These are phyloP conservation scores for Tetragonisca angustula DNA, from an alignment of 2,888 invertebrate genomes.

Conservation along the genomic window DNA sequence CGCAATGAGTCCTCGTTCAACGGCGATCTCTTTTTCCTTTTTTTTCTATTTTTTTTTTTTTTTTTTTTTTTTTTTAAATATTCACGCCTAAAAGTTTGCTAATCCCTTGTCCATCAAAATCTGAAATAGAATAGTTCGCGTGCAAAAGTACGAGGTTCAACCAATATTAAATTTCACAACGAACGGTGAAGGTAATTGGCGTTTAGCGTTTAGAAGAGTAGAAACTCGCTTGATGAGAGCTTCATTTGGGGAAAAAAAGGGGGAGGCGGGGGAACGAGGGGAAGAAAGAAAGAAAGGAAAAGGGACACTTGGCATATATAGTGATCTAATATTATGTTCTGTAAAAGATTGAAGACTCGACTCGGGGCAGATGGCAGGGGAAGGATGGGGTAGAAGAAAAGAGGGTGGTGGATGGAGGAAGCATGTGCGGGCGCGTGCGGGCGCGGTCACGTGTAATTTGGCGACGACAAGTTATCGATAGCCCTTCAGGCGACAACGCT, in stretches of 20 bases:
- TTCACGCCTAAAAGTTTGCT: conserved; percentile 18
- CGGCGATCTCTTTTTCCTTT: not conserved
- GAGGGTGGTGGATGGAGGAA: conserved; percentile 31
- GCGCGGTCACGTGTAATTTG: conserved; percentile 73
- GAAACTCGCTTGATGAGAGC: not conserved
- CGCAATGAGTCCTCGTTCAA: conserved; percentile 37
- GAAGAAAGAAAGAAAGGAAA: not conserved
- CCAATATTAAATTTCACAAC: not conserved
- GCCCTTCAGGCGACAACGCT: conserved; percentile 78
- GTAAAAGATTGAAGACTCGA: conserved; percentile 3
- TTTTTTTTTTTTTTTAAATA: not conserved
- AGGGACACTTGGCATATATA: not conserved
- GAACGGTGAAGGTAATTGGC: too few relatives aligned
- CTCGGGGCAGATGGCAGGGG: not conserved
- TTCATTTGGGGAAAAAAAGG: too few relatives aligned
- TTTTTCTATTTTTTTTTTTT: conserved; percentile 9
- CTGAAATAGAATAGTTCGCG: not conserved
- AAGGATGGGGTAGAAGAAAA: not conserved
- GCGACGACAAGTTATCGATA: conserved; percentile 81
- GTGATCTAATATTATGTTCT: not conserved
- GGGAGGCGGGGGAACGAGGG: too few relatives aligned
- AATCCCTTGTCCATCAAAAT: conserved; percentile 11
- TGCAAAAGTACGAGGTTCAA: not conserved
- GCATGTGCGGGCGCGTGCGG: conserved; percentile 51
- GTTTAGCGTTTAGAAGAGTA: too few relatives aligned